Evolutionary conservation across 2,113 vertebrate genomes (phyloP), one percentile per base, ranked within the genome.

Genomic region (Psittacus erithacus): DNA sequence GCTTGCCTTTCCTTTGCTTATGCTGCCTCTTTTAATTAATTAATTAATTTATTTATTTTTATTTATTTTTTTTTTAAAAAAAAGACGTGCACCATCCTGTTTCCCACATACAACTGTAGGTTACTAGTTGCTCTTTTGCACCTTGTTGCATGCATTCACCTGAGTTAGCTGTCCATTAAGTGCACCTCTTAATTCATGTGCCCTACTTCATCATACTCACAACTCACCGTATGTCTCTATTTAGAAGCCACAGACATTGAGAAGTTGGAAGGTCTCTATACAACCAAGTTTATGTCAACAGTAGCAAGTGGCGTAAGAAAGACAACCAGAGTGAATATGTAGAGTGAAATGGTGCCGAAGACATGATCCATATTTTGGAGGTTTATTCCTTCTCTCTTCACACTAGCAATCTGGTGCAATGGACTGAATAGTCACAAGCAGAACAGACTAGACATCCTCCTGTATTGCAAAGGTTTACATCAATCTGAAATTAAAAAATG

Each of bases 71-170:
- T 27, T 44, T 20, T 47, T 14, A 10, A 52, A 52, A 29, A 52
- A 17, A 5, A 35, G 0, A 59, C 47, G 11, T 29, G 18, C 18
- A 25, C 31, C 0, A 0, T 57, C 33, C 33, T 33, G 13, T 33
- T 29, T 76, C 28, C 49, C 38, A 52, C 11, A 20, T 33, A 28
- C 9, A 5, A 11, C 5, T 14, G 24, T 39, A 73, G 7, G 10
- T 85, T 63, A 12, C 13, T 52, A 57, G 5, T 12, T 52, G 24
- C 11, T 53, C 15, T 74, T 84, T 63, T 64, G 16, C 29, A 78
- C 13, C 39, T 57, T 70, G 52, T 64, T 29, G 19, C 55, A 57
- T 7, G 8, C n/a, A 64, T 47, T 80, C 28, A 38, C 24, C 25
- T 24, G 27, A 69, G 24, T 39, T 70, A 69, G 69, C 29, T 13